These are phyloP conservation scores for Augochlora pura DNA, from an alignment of 1,140 invertebrate genomes.

Conservation along the genomic window DNA sequence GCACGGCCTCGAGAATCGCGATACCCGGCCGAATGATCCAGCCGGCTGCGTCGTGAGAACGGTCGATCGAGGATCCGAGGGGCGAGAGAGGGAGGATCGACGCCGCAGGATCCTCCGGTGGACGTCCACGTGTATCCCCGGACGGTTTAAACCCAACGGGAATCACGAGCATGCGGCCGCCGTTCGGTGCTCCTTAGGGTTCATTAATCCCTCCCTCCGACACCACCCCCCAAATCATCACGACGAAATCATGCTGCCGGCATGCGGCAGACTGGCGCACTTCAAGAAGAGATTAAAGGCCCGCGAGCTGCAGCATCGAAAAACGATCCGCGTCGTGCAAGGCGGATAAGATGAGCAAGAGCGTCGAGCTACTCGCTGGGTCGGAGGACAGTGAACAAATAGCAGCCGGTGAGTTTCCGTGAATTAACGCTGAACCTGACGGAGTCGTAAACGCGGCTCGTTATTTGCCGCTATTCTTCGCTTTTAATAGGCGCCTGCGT, in stretches of 20 bases:
- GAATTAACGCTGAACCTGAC: background rate
- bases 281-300: slow-evolving; percentile 72
- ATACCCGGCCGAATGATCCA: background rate
- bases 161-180: slow-evolving; percentile 31
- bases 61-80: slow-evolving; percentile 19
- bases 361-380: slow-evolving; percentile 74
- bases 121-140: background rate
- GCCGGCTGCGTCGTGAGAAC: background rate
- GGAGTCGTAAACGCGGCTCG: no score
- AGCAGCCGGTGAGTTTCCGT: slow-evolving; percentile 59
- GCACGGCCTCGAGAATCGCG: background rate
- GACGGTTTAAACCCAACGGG: background rate
- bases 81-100: no score
- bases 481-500: no score
- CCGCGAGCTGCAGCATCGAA: slow-evolving; percentile 46
- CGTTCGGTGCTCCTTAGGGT: slow-evolving; percentile 55
- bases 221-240: background rate
- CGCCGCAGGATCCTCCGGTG: background rate
- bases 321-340: slow-evolving; percentile 46
- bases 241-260: slow-evolving; percentile 66
- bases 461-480: no score
- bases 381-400: slow-evolving; percentile 71
- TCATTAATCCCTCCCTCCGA: slow-evolving; percentile 34
- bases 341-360: slow-evolving; percentile 75
- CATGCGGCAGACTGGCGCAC: slow-evolving; percentile 59